phyloP scores from a whole-genome alignment of 2,797 vertebrate species.

The Alcedo quadribrachys region DNA sequence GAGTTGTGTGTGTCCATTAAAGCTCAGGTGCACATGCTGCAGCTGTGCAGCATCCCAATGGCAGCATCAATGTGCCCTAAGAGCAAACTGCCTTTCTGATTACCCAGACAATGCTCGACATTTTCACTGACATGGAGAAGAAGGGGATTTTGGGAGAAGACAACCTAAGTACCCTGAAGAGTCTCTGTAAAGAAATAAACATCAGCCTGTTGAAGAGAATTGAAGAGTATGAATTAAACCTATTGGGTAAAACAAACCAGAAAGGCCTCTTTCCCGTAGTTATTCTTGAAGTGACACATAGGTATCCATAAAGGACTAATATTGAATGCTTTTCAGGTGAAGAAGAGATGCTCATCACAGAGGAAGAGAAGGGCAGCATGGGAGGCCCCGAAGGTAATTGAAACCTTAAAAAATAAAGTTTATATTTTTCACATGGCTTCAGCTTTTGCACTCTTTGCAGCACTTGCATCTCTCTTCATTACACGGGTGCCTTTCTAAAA shows the following conservation, averaged over 20 bases:
- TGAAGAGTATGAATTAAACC: slow-evolving; percentile 53
- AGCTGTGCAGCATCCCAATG: background rate
- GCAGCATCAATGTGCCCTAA: background rate
- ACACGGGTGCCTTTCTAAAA: background rate
- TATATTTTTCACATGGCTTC: background rate
- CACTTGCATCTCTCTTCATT: background rate
- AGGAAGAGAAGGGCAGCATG: background rate
- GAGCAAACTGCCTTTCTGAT: slow-evolving; percentile 40
- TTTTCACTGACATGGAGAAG: slow-evolving; percentile 81
- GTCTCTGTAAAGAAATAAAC: slow-evolving; percentile 58
- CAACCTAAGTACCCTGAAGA: slow-evolving; percentile 64
- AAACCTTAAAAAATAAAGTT: background rate
- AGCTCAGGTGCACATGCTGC: background rate
- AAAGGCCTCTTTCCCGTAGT: background rate
- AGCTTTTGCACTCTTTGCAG: background rate
- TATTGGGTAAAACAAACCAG: slow-evolving; percentile 47
- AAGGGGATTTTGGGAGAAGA: slow-evolving; percentile 57
- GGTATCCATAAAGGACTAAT: background rate
- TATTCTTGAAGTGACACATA: background rate
- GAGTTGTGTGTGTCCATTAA: background rate
- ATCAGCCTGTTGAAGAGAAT: slow-evolving; percentile 68
- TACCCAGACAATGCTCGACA: slow-evolving; percentile 71
- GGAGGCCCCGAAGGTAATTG: slow-evolving; percentile 17
- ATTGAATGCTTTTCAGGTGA: slow-evolving; percentile 31
- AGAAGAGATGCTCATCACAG: slow-evolving; percentile 26